These are phyloP conservation scores for Leuctra nigra DNA, from an alignment of 2,888 invertebrate genomes.

Conservation along the genomic window DNA sequence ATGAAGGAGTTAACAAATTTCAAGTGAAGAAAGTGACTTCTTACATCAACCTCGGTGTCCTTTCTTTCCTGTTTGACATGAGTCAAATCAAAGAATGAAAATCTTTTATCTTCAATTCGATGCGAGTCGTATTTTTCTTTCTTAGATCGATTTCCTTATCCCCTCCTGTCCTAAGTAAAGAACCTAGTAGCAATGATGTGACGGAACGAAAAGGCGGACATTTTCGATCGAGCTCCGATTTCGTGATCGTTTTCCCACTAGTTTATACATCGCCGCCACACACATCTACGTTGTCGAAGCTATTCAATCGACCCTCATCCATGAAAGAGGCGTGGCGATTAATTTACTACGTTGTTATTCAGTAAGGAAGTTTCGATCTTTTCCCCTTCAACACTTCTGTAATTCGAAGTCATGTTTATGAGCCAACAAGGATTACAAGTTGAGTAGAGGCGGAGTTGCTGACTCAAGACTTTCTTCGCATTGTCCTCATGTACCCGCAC, in stretches of 20 bases:
- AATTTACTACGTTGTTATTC: conserved; percentile 16
- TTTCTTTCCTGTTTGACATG: not conserved
- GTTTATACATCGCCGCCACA: not conserved
- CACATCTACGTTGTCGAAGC: not conserved
- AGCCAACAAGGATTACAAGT: too few relatives aligned
- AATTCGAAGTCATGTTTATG: not conserved
- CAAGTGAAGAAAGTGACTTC: too few relatives aligned
- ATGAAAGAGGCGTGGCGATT: not conserved
- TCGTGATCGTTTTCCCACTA: not conserved
- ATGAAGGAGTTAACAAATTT: too few relatives aligned
- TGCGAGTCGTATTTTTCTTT: not conserved
- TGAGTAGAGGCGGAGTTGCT: too few relatives aligned
- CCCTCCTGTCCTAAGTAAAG: not conserved
- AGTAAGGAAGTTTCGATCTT: conserved; percentile 1
- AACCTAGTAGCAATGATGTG: not conserved
- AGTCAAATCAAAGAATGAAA: not conserved
- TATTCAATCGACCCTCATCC: conserved; percentile 4
- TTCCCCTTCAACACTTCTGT: not conserved
- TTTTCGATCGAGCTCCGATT: conserved; percentile 1
- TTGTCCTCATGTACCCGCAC: too few relatives aligned
- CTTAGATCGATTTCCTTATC: too few relatives aligned
- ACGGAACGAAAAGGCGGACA: not conserved
- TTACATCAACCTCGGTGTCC: too few relatives aligned
- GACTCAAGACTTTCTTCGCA: too few relatives aligned
- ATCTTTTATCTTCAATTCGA: not conserved